These are phyloP conservation scores for Cavia porcellus DNA, from an alignment of 2,113 vertebrate genomes.

Conservation along the genomic window DNA sequence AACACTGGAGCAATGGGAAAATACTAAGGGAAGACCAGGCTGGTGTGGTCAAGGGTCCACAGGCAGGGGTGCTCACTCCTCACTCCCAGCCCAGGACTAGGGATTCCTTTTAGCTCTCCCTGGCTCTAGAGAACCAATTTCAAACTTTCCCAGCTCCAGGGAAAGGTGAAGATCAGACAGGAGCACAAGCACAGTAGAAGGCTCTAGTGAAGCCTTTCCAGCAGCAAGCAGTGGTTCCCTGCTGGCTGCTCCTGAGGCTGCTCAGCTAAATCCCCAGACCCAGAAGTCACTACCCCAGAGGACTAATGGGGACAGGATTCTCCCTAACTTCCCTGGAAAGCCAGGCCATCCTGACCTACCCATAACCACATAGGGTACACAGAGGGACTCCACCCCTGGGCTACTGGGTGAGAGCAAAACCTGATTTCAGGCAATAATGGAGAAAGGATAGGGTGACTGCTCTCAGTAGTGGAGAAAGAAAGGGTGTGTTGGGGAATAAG, in stretches of 20 bases:
- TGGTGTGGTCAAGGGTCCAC: not conserved
- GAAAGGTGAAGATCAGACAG: not conserved
- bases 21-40: not conserved
- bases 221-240: not conserved
- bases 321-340: not conserved
- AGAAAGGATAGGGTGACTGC: constrained; percentile 67
- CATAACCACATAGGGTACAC: not conserved
- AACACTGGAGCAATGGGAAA: not conserved
- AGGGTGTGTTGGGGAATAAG: constrained; percentile 51
- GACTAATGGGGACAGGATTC: not conserved
- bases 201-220: not conserved
- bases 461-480: constrained; percentile 56
- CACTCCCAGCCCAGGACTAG: not conserved
- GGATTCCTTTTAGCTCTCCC: not conserved
- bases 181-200: not conserved
- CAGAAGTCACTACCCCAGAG: not conserved
- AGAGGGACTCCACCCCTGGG: not conserved
- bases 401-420: not conserved
- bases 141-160: not conserved
- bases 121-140: not conserved
- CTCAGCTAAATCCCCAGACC: not conserved
- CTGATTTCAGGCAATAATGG: constrained; percentile 46
- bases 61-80: not conserved
- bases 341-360: not conserved
- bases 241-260: not conserved